Conservation (phyloP, 2,888 invertebrate species). For the Eristalis arbustorum region DNA sequence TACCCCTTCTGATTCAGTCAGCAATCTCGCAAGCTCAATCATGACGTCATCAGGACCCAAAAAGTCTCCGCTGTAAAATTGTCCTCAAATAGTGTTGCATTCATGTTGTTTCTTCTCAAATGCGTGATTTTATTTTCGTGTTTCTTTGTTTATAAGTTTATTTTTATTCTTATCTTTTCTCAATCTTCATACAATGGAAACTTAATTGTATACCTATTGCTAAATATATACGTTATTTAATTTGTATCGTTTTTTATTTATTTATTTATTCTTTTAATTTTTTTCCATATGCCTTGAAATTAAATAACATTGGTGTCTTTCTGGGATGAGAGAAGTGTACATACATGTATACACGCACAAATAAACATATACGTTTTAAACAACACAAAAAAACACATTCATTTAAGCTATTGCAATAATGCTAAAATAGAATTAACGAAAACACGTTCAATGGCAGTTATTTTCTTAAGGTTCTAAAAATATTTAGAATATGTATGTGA, state of each 20-base stretch:
- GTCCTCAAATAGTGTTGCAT: no score
- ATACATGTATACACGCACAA: no score
- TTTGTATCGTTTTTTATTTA: constrained; percentile 13
- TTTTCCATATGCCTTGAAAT: constrained; percentile 1
- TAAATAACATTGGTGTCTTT: constrained; percentile 20
- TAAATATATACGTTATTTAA: constrained; percentile 26
- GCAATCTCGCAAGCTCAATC: no score
- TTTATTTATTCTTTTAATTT: no score
- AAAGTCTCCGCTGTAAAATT: no score
- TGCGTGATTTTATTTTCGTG: not conserved
- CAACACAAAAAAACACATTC: not conserved
- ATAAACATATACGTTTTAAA: not conserved
- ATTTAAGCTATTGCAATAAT: not conserved
- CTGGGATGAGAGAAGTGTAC: not conserved
- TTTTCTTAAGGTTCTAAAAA: not conserved
- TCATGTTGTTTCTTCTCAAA: constrained; percentile 10
- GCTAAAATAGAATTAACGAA: not conserved
- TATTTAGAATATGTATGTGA: not conserved
- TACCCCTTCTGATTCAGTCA: no score
- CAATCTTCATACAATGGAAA: constrained; percentile 15
- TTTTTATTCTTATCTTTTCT: constrained; percentile 10
- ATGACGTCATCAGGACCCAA: no score
- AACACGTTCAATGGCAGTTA: constrained; percentile 17
- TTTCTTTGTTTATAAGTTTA: not conserved
- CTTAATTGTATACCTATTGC: constrained; percentile 18